Evolutionary conservation across 2,888 invertebrate species (phyloP), one percentile per base, ranked within the genome.

Genomic region (Listrodromus nycthemerus): DNA sequence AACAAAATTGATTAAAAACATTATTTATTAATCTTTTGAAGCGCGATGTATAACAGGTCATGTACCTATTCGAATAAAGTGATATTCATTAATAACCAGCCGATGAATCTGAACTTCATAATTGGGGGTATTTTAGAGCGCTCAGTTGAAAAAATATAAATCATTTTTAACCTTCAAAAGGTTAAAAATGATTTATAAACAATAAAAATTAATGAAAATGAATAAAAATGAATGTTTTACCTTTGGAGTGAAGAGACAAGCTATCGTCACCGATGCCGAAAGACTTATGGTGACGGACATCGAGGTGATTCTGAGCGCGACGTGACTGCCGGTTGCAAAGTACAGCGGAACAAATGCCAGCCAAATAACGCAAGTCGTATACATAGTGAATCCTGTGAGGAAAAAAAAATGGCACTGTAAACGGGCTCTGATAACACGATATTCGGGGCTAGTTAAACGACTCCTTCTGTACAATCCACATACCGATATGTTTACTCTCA

Each of bases 281-380:
- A 99, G 95, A 85, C 98, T 98, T 92, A 99, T 98, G 88, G 98
- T 98, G 90, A 98, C 97, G 77, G 98, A 98, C 97, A 99, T 98
- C 93, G 98, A 98, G 89, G 98, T 98, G 92, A 98, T 97, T 84
- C 99, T 95, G 83, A 99, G 95, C 13, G 98, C 97, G 86, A 98
- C 98, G 94, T 98, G 98, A 92, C 97, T 97, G 83, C 97, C 98
- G 1, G 98, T 99, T 86, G 98, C 98, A 93, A 99, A 99, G 94
- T 99, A 99, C 70, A 99, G 95, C 6, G 99, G 98, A 79, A 99
- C 98, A 94, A 99, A 99, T 24, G 99, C 99, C 87, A 98, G 94
- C 99, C 99, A 99, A 92, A 99, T 98, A 86, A 99, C 97, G 93
- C 98, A 98, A 37, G 99, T 99, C 61, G 99, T 99, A 94, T 98